A percentile compares a stretch with the other conserved stretches of the same genome.
phyloP scores from a whole-genome alignment of 23 tunicate genomes.

The Aplidium turbinatum region DNA sequence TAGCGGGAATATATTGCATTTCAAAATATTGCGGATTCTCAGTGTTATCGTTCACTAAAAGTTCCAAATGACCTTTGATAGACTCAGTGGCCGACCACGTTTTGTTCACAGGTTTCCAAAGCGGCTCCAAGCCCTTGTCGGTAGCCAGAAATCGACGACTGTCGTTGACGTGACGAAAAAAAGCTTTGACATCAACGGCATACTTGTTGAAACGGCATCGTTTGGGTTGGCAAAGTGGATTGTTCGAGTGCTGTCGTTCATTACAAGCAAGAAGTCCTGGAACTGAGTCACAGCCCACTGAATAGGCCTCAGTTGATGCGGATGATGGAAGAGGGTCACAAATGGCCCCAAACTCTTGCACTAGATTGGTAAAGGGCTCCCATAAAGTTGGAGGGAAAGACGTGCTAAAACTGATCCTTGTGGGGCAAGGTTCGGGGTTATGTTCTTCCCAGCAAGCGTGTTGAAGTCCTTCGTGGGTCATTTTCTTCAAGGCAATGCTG shows the following conservation, averaged over 20 bases:
- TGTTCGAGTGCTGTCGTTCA: neutral
- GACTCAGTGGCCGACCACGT: constrained; percentile 20
- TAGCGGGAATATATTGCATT: constrained; percentile 57
- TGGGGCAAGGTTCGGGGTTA: constrained; percentile 23
- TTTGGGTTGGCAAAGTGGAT: constrained; percentile 47
- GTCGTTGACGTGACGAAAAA: constrained; percentile 81
- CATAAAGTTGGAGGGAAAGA: constrained; percentile 74
- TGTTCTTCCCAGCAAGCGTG: constrained; percentile 42
- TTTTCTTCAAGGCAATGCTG: constrained; percentile 49
- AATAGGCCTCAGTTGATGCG: neutral
- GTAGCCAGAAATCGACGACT: constrained; percentile 48
- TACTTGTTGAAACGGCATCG: constrained; percentile 53
- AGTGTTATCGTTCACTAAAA: constrained; percentile 27
- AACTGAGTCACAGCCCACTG: constrained; percentile 31
- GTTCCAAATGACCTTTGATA: constrained; percentile 43
- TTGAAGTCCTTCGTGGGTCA: constrained; percentile 29
- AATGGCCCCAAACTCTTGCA: constrained; percentile 51
- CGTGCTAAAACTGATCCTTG: constrained; percentile 45
- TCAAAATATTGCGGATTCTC: constrained; percentile 55
- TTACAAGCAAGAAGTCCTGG: constrained; percentile 53
- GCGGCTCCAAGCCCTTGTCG: constrained; percentile 30
- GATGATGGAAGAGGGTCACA: constrained; percentile 39
- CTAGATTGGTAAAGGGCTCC: constrained; percentile 60
- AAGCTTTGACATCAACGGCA: constrained; percentile 76
- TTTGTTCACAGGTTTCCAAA: constrained; percentile 49